Evolutionary conservation across 2,797 vertebrate genomes (phyloP), one percentile per base, ranked within the genome.

Genomic region (Pseudochirops corinnae): DNA sequence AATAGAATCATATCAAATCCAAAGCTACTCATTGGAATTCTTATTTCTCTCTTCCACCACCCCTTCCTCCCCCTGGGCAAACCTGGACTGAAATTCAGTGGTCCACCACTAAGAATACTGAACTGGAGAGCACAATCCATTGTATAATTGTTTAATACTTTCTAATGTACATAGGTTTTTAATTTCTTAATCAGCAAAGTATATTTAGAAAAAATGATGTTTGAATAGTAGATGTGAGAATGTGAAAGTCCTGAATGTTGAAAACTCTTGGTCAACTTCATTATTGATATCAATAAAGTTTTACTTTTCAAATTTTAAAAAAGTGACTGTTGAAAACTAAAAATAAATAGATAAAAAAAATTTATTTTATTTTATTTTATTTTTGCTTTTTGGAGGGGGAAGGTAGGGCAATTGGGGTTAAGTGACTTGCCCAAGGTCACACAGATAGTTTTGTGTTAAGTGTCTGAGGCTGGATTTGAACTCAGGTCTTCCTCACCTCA

Each of bases 1-100:
- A 98, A 97, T 98, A 95, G 93, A 98, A 98, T 98, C 98, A 95
- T 93, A 93, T 95, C 0, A 99, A 99, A 98, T 93, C 98, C 97
- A 99, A 99, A 93, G 98, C 98, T 95, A 98, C 98, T 3, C 96
- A 98, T 18, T 99, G 99, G 99, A 98, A 98, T 94, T 96, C 98
- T 33, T 98, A 96, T 95, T 99, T 99, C 96, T 99, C 99, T 39
- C 98, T 98, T 26, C 67, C 62, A 74, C 98, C 98, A 18, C 98
- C 99, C 1, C 95, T 97, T 4, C 99, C 99, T 74, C 67, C 96
- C 50, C 98, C 99, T 98, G 82, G 99, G 97, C 95, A 98, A 97
- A 99, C 93, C 98, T 94, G 98, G 99, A 97, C 98, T 98, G 94
- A 99, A 98, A 95, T 98, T 98, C 94, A 98, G 96, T 97, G 97